These are phyloP conservation scores for Oncorhynchus tshawytscha DNA, from an alignment of 2,113 vertebrate species.

Conservation along the genomic window DNA sequence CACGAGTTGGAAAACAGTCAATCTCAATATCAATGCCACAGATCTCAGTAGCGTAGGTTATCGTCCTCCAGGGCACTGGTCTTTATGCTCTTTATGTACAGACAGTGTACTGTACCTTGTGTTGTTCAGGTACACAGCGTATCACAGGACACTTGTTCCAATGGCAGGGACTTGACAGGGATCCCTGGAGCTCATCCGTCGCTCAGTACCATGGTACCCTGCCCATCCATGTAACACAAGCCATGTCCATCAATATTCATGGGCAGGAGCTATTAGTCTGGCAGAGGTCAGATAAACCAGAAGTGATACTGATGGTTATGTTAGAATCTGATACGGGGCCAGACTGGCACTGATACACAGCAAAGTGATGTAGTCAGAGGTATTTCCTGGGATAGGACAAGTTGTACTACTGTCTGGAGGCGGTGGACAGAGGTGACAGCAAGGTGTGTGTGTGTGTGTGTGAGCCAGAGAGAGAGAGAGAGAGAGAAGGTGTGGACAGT, in stretches of 20 bases:
- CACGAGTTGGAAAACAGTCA: slow-evolving; percentile 49
- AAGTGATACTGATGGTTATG: background rate
- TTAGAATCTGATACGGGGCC: background rate
- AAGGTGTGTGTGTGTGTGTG: too few species aligned
- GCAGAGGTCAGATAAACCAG: background rate
- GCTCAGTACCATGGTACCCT: background rate
- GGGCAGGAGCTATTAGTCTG: background rate
- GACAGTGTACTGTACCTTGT: slow-evolving; percentile 7
- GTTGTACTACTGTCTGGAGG: too few species aligned
- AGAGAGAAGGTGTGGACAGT: too few species aligned
- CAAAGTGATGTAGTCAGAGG: background rate
- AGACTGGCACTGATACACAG: background rate
- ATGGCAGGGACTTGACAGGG: slow-evolving; percentile 28
- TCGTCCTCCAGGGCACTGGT: background rate
- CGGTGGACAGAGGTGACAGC: too few species aligned
- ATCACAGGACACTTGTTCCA: slow-evolving; percentile 31
- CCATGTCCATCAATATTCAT: background rate
- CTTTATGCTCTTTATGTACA: background rate
- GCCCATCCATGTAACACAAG: background rate
- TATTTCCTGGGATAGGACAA: background rate
- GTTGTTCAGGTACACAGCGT: slow-evolving; percentile 19
- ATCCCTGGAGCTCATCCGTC: slow-evolving; percentile 51
- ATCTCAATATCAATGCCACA: slow-evolving; percentile 58
- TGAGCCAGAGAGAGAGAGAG: too few species aligned
- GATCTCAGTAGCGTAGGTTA: background rate